These are phyloP conservation scores for Gambelia wislizenii DNA, from an alignment of 2,797 vertebrate genomes.

Conservation along the genomic window DNA sequence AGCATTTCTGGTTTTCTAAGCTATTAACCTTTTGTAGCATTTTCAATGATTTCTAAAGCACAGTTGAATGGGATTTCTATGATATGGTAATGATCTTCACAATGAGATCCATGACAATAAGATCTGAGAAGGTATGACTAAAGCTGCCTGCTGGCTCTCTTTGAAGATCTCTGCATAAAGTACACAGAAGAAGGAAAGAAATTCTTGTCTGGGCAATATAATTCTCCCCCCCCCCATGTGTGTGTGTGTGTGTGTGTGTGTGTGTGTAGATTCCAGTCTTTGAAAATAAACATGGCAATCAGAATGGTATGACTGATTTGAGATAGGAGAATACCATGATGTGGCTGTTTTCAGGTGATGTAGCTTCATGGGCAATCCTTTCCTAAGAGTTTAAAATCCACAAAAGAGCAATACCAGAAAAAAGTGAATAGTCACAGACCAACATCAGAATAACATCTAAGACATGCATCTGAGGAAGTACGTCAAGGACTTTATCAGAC, in stretches of 20 bases:
- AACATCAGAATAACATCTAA: too few species aligned
- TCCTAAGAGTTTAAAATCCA: not conserved
- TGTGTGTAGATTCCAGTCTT: not conserved
- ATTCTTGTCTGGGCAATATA: not conserved
- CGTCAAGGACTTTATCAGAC: too few species aligned
- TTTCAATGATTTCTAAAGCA: constrained; percentile 29
- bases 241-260: constrained; percentile 1
- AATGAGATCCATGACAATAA: constrained; percentile 32
- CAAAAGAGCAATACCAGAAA: too few species aligned
- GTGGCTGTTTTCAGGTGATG: not conserved
- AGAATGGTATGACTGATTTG: not conserved
- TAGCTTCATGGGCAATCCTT: not conserved
- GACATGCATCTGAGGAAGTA: too few species aligned
- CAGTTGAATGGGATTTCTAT: constrained; percentile 24
- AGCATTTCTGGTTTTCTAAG: constrained; percentile 19
- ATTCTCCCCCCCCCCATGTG: too few species aligned
- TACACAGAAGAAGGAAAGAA: not conserved
- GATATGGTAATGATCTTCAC: constrained; percentile 39
- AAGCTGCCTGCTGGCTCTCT: constrained; percentile 38
- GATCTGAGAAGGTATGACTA: constrained; percentile 34
- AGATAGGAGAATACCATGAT: not conserved
- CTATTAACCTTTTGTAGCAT: constrained; percentile 3
- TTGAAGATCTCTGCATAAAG: constrained; percentile 36
- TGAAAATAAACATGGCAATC: not conserved
- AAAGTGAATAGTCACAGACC: too few species aligned